phyloP scores from a whole-genome alignment of 2,113 vertebrate species.

The Cercocebus atys region DNA sequence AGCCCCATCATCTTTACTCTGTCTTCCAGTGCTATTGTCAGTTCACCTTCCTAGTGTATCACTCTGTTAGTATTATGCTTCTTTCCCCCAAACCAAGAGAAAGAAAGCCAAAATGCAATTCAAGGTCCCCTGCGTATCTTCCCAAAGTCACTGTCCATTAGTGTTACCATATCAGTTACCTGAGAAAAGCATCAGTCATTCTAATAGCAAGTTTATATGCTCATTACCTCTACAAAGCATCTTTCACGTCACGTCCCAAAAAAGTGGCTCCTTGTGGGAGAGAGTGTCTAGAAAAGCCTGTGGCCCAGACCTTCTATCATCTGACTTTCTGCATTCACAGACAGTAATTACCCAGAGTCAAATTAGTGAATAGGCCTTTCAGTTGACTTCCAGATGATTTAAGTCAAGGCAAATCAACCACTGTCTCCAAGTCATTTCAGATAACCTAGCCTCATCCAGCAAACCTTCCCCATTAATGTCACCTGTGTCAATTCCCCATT shows the following conservation, averaged over 20 bases:
- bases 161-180: neutral
- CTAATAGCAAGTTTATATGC: neutral
- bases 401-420: neutral
- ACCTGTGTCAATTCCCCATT: neutral
- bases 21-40: neutral
- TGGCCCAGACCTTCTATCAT: neutral
- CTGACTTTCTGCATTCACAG: neutral
- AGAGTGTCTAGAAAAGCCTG: neutral
- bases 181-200: neutral
- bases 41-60: neutral
- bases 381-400: neutral
- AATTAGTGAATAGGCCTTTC: neutral
- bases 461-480: no score
- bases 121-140: neutral
- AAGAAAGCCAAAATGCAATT: neutral
- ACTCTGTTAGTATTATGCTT: neutral
- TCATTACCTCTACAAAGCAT: neutral
- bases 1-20: neutral
- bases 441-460: neutral
- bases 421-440: neutral
- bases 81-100: neutral
- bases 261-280: neutral
- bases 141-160: neutral
- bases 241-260: neutral
- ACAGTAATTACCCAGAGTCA: no score